Base-by-base conservation (phyloP, 2,113 vertebrate species). In the Xenopus laevis region DNA sequence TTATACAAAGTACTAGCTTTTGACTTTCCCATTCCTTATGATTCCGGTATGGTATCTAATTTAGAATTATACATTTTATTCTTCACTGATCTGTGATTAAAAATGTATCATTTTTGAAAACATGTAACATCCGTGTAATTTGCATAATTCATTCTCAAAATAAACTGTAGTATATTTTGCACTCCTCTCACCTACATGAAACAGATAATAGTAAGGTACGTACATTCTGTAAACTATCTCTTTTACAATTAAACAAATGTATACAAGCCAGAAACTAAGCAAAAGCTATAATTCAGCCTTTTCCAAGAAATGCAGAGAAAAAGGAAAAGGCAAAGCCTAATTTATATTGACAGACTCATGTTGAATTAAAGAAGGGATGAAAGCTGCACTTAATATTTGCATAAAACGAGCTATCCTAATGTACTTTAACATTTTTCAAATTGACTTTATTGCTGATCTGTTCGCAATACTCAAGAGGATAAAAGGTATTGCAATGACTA, bases 61-160 rank as follows among this genome's bases (percentile, higher is more conserved):
- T 86, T 85, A 69, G 79, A 83, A 82, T 84, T 78, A 82, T 78
- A 86, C 84, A 68, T 80, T 89, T 85, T 88, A 84, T 87, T 87
- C 81, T 86, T 86, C 76, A 59, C 44, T 84, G 84, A 86, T 80
- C 77, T 83, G 18, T 86, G 85, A 86, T 83, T 87, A 81, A 83
- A 86, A 68, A 68, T 79, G 33, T 91, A 84, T 65, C 80, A 82
- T 91, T 89, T 89, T 78, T 68, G 27, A 81, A 86, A 86, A 83
- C 65, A 78, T n/a, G 23, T 27, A 1, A 27, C n/a, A 79, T 83
- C 61, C 53, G 75, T 50, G 33, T 30, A 82, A 86, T 68, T 66
- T 81, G 68, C 15, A 77, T 81, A 84, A 81, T 85, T 79, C 53
- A 85, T 55, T 33, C 76, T 30, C 45, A 78, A 84, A 79, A 75